Base-by-base conservation (phyloP, 2,888 invertebrate species). In the Vanessa cardui region DNA sequence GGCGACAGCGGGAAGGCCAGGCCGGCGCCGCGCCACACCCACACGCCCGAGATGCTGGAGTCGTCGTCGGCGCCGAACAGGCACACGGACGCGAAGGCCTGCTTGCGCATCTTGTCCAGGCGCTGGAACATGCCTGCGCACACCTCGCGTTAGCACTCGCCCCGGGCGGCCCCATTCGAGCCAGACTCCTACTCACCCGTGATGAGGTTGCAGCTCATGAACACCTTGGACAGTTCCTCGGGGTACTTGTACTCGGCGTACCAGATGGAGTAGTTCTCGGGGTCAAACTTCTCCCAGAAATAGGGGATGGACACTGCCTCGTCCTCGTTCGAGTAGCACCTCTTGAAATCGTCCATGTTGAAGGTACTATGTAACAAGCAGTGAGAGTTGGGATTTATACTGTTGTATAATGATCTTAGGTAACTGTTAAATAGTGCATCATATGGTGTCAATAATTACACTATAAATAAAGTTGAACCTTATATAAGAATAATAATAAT, bases 151-250 rank as follows among this genome's bases (percentile, higher is more conserved):
- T 8, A 6, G 1, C 8, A 21, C 6, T n/a, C n/a, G n/a, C n/a
- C n/a, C n/a, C n/a, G n/a, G 9, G 2, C 6, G 5, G n/a, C 3
- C 31, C 31, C 44, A 58, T 16, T 6, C 7, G 5, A 44, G 44
- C 26, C 6, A 16, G 15, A 26, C 16, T 6, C 4, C 12, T 0
- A 74, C 88, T 78, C 80, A 96, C 96, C 98, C 73, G 97, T 95
- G 85, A 99, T 98, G 68, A 99, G 95, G 93, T 99, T 99, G 90
- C 99, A 98, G 87, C 98, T 98, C 99, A 99, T 99, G 94, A 99
- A 99, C 56, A 97, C 95, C 90, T 97, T 97, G 74, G 96, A 94
- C 26, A 99, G 94, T 86, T 99, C 99, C 70, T 98, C 94, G 70
- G 96, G 96, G 92, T 97, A 99, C 90, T 99, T 98, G 94, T 99